Conservation (phyloP, 2,113 vertebrate genomes). For the Trinectes maculatus region DNA sequence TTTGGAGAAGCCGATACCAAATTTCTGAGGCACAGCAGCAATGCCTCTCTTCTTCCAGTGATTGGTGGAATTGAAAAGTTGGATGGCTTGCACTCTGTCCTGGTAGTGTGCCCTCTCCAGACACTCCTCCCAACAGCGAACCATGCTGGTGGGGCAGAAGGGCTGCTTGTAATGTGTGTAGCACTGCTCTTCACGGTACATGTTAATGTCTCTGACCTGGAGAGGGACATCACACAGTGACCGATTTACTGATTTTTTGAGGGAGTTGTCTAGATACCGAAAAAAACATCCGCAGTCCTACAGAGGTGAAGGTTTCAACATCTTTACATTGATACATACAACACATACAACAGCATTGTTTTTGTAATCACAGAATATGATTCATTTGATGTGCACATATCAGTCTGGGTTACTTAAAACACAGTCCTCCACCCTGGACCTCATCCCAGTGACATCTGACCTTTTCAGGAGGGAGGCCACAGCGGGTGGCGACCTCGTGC, state of each 20-base stretch:
- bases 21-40: slow-evolving; percentile 16
- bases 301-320: too few species aligned
- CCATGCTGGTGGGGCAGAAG: slow-evolving; percentile 41
- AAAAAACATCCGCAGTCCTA: too few species aligned
- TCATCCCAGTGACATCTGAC: not conserved
- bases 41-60: slow-evolving; percentile 34
- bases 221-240: not conserved
- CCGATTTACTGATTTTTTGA: too few species aligned
- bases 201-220: slow-evolving; percentile 47
- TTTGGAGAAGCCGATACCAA: slow-evolving; percentile 21
- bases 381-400: too few species aligned
- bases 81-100: not conserved
- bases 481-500: slow-evolving; percentile 20
- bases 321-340: too few species aligned
- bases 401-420: too few species aligned
- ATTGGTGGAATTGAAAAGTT: slow-evolving; percentile 6
- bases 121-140: slow-evolving; percentile 51
- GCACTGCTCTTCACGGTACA: slow-evolving; percentile 39
- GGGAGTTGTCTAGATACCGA: too few species aligned
- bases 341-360: too few species aligned
- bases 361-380: too few species aligned
- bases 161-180: slow-evolving; percentile 44
- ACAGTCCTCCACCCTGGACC: too few species aligned
- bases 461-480: slow-evolving; percentile 24
- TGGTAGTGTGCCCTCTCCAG: slow-evolving; percentile 5